Conservation (phyloP, 1,140 invertebrate genomes). For the Saxidomus purpurata region DNA sequence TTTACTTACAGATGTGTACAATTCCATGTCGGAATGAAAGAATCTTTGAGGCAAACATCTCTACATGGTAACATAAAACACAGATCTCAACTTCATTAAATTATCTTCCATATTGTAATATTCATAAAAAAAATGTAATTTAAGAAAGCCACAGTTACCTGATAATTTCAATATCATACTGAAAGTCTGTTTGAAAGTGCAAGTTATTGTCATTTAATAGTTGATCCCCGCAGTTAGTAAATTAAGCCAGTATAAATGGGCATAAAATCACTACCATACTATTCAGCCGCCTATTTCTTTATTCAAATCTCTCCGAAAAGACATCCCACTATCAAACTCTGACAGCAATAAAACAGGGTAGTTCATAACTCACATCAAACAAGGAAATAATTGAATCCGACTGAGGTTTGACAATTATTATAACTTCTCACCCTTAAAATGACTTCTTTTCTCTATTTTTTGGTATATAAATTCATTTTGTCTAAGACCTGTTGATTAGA, state of each 20-base stretch:
- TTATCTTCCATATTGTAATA: too few relatives aligned
- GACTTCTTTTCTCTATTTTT: not conserved
- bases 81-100: too few relatives aligned
- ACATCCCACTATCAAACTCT: not conserved
- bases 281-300: constrained; percentile 23
- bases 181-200: not conserved
- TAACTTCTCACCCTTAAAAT: constrained; percentile 12
- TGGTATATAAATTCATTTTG: constrained; percentile 19
- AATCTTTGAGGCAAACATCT: too few relatives aligned
- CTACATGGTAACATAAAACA: too few relatives aligned
- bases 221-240: constrained; percentile 3
- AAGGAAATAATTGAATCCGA: not conserved
- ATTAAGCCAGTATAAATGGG: constrained; percentile 30
- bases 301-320: constrained; percentile 1
- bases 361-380: constrained; percentile 29
- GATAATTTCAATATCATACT: constrained; percentile 22
- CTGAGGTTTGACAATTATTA: not conserved
- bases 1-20: too few relatives aligned
- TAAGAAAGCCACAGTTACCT: not conserved
- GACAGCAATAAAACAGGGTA: constrained; percentile 9
- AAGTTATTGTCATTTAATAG: constrained; percentile 33
- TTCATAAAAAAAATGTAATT: not conserved
- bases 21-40: too few relatives aligned
- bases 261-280: not conserved
- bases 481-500: not conserved